A percentile compares a stretch with the other conserved stretches of the same genome.
Conservation (phyloP, 2,888 invertebrate genomes). For the Sphaeridia pumilis region DNA sequence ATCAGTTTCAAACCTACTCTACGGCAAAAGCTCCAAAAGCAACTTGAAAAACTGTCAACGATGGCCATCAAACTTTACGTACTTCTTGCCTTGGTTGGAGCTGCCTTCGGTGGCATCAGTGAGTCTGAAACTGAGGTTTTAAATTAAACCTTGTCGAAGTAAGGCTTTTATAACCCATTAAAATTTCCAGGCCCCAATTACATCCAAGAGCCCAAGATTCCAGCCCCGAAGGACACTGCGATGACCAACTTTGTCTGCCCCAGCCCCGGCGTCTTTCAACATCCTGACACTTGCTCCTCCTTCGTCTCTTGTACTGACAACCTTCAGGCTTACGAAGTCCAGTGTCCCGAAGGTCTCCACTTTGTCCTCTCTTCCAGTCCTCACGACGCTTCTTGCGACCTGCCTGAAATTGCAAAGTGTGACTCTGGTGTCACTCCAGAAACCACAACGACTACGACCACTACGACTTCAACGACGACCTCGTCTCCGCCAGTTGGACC, state of each 20-base stretch:
- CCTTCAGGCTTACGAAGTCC: background rate
- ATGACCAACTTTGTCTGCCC: background rate
- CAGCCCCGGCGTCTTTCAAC: background rate
- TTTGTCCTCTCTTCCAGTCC: background rate
- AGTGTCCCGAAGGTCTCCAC: background rate
- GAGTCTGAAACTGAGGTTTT: too few species aligned
- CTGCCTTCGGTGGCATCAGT: too few species aligned
- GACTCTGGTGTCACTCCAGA: background rate
- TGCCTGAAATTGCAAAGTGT: slow-evolving; percentile 5
- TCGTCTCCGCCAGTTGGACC: background rate
- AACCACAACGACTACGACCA: slow-evolving; percentile 2
- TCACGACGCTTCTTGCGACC: background rate
- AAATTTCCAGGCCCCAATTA: too few species aligned
- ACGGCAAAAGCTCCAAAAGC: too few species aligned
- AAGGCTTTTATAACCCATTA: too few species aligned
- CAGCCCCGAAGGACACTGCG: too few species aligned
- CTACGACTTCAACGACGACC: slow-evolving; percentile 2
- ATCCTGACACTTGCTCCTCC: background rate
- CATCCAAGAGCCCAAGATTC: too few species aligned
- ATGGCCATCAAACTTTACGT: too few species aligned
- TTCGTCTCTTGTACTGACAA: background rate
- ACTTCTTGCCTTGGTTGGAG: too few species aligned
- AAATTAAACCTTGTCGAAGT: too few species aligned
- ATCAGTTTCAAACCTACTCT: too few species aligned
- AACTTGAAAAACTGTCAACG: too few species aligned